Conservation (phyloP, 2,113 vertebrate genomes). For the Opisthocomus hoazin region DNA sequence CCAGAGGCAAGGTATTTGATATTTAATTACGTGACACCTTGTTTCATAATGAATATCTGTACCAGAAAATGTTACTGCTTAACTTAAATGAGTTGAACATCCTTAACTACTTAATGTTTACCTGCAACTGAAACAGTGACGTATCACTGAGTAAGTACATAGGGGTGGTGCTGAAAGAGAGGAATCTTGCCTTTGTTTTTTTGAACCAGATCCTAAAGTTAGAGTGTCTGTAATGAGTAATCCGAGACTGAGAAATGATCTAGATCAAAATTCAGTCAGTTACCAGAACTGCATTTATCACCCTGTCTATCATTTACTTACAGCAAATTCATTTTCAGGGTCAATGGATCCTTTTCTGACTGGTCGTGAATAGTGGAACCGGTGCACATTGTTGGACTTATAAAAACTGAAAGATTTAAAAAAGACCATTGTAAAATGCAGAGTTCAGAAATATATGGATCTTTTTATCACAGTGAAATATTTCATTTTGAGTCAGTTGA, state of each 20-base stretch:
- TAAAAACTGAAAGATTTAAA: conserved; percentile 85
- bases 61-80: not conserved
- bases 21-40: not conserved
- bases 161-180: not conserved
- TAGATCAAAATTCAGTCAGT: not conserved
- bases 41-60: not conserved
- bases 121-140: not conserved
- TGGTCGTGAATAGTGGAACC: conserved; percentile 93
- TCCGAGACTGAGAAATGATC: not conserved
- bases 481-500: not conserved
- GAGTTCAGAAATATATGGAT: not conserved
- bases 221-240: not conserved
- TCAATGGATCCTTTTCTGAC: conserved; percentile 90
- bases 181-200: not conserved
- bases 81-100: not conserved
- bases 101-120: not conserved
- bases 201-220: not conserved
- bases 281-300: not conserved
- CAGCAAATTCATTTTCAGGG: conserved; percentile 95
- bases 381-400: conserved; percentile 95
- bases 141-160: not conserved
- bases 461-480: not conserved
- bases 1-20: not conserved
- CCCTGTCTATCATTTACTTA: conserved; percentile 68
- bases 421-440: not conserved